A percentile compares a stretch with the other conserved stretches of the same genome.
These are phyloP conservation scores for Saccostrea glomerata DNA, from an alignment of 1,140 invertebrate genomes.

Conservation along the genomic window DNA sequence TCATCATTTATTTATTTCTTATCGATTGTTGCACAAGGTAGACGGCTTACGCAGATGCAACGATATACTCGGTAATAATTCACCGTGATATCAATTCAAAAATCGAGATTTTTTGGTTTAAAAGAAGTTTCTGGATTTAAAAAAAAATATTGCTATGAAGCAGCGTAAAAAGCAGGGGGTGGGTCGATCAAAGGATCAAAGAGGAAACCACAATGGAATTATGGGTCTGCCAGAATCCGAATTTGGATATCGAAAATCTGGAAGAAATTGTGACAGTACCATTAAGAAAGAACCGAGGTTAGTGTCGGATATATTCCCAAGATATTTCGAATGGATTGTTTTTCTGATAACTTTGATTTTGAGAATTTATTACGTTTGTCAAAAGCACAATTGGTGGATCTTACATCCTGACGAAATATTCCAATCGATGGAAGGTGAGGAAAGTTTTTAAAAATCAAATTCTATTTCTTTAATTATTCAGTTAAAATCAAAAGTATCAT, in stretches of 20 bases:
- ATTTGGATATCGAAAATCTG: neutral
- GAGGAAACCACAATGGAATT: neutral
- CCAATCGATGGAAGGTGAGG: conserved; percentile 73
- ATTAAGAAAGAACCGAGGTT: neutral
- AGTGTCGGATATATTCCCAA: conserved; percentile 41
- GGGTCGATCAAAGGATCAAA: neutral
- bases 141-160: neutral
- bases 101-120: neutral
- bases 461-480: too few relatives aligned
- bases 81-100: neutral
- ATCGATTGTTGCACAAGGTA: neutral
- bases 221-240: neutral
- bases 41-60: neutral
- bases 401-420: conserved; percentile 76
- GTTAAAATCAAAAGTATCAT: too few relatives aligned
- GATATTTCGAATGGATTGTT: conserved; percentile 60
- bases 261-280: neutral
- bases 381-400: conserved; percentile 70
- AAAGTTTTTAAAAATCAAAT: neutral
- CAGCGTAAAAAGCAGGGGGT: neutral
- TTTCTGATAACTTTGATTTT: conserved; percentile 60
- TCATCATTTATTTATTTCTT: conserved; percentile 20
- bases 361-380: conserved; percentile 64
- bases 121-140: too few relatives aligned
- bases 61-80: neutral